Conservation (phyloP, 2,113 vertebrate species). For the Ranitomeya variabilis region DNA sequence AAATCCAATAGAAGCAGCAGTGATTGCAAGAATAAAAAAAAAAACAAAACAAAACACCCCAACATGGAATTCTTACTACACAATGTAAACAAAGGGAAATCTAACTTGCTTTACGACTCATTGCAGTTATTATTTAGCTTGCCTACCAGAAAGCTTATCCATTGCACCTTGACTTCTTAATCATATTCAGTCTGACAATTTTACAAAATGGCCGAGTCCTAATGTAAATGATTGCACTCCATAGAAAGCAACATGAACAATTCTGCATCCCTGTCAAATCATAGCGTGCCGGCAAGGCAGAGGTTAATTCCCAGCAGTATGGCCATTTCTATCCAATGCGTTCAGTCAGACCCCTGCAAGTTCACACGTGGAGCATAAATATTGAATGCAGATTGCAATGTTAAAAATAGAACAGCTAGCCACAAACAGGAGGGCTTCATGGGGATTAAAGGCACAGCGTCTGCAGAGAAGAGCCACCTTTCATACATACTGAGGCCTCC, state of each 20-base stretch:
- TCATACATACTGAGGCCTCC: not conserved
- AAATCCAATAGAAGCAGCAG: too few relatives aligned
- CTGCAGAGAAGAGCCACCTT: not conserved
- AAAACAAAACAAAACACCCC: too few relatives aligned
- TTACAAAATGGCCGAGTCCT: not conserved
- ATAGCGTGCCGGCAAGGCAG: not conserved
- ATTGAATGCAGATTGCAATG: slow-evolving; percentile 36
- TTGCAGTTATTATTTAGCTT: not conserved
- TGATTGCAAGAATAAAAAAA: too few relatives aligned
- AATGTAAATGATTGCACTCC: not conserved
- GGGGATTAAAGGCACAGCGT: slow-evolving; percentile 15
- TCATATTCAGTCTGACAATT: not conserved
- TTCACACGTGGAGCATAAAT: slow-evolving; percentile 51
- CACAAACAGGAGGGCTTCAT: not conserved
- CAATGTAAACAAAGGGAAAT: not conserved
- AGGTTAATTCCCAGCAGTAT: slow-evolving; percentile 2
- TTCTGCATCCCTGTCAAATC: not conserved
- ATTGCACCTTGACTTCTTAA: not conserved
- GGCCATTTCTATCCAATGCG: not conserved
- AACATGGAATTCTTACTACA: not conserved
- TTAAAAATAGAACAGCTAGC: slow-evolving; percentile 44
- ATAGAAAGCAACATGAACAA: too few relatives aligned
- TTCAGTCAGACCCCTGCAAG: slow-evolving; percentile 22
- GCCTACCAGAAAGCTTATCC: not conserved
- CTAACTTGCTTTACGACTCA: not conserved